These are phyloP conservation scores for Tenrec ecaudatus DNA, from an alignment of 2,113 vertebrate genomes.

Conservation along the genomic window DNA sequence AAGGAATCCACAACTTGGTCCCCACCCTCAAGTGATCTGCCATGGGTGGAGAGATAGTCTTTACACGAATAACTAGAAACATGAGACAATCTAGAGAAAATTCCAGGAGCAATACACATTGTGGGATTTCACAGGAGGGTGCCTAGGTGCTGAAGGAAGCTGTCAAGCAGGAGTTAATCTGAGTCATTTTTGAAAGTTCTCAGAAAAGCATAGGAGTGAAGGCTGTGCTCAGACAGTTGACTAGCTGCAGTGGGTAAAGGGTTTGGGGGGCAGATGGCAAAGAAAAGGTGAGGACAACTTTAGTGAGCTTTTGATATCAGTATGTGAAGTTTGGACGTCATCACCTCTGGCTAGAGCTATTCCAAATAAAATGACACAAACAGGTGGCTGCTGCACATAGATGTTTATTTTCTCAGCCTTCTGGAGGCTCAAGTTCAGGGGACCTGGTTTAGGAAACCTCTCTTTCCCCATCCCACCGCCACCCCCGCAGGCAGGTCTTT, in stretches of 20 bases:
- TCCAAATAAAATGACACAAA: neutral
- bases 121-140: neutral
- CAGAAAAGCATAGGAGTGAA: neutral
- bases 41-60: no score
- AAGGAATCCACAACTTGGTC: neutral
- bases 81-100: neutral
- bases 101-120: neutral
- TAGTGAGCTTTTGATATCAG: neutral
- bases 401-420: neutral
- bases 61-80: neutral
- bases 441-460: neutral
- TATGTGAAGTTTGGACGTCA: neutral
- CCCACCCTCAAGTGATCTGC: neutral
- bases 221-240: neutral
- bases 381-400: neutral
- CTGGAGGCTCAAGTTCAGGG: neutral
- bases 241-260: neutral
- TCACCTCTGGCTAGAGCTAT: neutral
- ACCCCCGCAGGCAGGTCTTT: no score
- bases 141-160: neutral
- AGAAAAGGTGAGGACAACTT: neutral
- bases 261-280: no score
- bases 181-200: neutral
- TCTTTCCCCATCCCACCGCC: neutral
- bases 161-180: no score